Evolutionary conservation across 2,797 vertebrate genomes (phyloP).

Genomic region (Anolis apletophallus): DNA sequence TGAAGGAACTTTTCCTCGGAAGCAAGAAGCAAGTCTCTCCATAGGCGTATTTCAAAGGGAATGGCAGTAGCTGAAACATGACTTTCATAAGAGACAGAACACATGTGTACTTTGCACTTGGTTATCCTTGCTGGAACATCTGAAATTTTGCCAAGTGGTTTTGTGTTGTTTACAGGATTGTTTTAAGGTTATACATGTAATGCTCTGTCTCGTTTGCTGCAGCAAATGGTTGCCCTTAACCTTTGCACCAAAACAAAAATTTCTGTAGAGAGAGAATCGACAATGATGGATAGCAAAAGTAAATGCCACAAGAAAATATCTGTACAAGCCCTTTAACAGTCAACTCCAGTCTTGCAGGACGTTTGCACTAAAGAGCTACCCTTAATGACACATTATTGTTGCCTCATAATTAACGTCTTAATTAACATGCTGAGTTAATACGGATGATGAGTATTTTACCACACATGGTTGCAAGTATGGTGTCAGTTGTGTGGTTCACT

Average conservation of each 20-base stretch:
- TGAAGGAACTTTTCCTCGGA: background rate
- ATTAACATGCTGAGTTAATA: background rate
- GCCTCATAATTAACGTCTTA: background rate
- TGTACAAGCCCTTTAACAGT: background rate
- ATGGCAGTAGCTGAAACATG: background rate
- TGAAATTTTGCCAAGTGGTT: background rate
- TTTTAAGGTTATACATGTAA: background rate
- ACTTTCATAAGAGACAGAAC: background rate
- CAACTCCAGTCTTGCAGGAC: background rate
- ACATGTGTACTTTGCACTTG: background rate
- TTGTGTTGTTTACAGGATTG: background rate
- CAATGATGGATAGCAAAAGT: background rate
- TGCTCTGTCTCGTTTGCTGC: background rate
- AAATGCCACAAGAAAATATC: background rate
- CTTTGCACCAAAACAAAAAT: background rate
- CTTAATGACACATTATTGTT: background rate
- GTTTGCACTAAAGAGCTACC: too few species aligned
- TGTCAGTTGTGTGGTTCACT: background rate
- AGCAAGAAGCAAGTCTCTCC: background rate
- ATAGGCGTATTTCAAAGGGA: background rate
- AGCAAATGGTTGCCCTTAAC: background rate
- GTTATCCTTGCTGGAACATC: background rate
- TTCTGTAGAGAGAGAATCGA: background rate
- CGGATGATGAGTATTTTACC: background rate
- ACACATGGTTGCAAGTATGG: background rate